phyloP scores from a whole-genome alignment of 2,888 invertebrate species.

The Dorcus hopei region DNA sequence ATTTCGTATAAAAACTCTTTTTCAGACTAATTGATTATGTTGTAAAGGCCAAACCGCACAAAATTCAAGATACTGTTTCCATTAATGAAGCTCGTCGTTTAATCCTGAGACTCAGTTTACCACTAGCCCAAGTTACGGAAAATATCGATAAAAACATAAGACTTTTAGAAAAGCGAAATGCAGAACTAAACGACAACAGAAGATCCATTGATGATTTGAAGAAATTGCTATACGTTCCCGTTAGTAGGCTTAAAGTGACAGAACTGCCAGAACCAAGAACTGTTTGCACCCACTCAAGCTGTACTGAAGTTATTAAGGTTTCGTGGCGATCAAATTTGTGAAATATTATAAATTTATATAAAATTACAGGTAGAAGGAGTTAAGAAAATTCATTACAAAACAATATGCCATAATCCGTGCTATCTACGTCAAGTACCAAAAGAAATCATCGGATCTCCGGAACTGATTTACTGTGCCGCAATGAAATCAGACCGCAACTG shows the following conservation, averaged over 20 bases:
- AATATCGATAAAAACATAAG: conserved; percentile 40
- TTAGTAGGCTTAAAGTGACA: conserved; percentile 33
- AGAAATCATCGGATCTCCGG: conserved; percentile 39
- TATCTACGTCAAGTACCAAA: conserved; percentile 35
- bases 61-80: conserved; percentile 37
- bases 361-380: conserved; percentile 30
- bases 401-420: conserved; percentile 38
- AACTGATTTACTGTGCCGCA: conserved; percentile 35
- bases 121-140: conserved; percentile 42
- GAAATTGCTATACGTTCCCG: conserved; percentile 36
- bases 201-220: conserved; percentile 33
- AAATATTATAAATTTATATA: not conserved
- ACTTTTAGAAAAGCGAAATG: conserved; percentile 29
- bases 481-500: conserved; percentile 27
- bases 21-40: conserved; percentile 12
- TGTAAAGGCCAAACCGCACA: conserved; percentile 31
- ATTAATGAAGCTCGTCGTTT: conserved; percentile 40
- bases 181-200: conserved; percentile 25
- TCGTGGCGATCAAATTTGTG: not conserved
- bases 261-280: conserved; percentile 36
- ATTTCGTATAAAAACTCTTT: not conserved
- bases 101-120: conserved; percentile 39
- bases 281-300: conserved; percentile 35
- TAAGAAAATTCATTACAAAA: conserved; percentile 14
- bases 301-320: conserved; percentile 19